These are phyloP conservation scores for Danaus melanippus DNA, from an alignment of 1,140 invertebrate species.

Conservation along the genomic window DNA sequence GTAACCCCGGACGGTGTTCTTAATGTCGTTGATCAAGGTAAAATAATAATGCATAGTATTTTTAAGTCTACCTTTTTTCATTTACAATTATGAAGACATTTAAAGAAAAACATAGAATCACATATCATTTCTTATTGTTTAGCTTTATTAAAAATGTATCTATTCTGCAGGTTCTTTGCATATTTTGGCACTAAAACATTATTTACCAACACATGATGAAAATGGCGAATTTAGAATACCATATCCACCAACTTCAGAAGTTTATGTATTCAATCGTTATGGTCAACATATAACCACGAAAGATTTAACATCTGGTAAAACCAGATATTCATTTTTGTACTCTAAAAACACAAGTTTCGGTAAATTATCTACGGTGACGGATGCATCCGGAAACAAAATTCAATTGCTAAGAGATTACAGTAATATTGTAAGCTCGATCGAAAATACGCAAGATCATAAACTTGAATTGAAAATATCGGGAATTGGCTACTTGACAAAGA, in stretches of 20 bases:
- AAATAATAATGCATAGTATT: constrained; percentile 18
- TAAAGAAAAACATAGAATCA: not conserved
- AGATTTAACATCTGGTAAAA: constrained; percentile 92
- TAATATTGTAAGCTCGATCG: constrained; percentile 91
- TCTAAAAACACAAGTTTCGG: constrained; percentile 97
- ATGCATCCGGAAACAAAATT: constrained; percentile 94
- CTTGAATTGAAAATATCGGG: constrained; percentile 90
- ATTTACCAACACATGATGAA: constrained; percentile 89
- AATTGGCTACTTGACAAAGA: constrained; percentile 86
- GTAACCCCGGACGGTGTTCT: constrained; percentile 95
- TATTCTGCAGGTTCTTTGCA: constrained; percentile 79
- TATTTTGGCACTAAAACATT: constrained; percentile 91
- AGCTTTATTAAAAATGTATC: constrained; percentile 1
- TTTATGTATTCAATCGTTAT: constrained; percentile 95
- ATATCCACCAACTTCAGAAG: constrained; percentile 90
- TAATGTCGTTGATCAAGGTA: constrained; percentile 94
- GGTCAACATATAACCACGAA: constrained; percentile 95
- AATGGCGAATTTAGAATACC: constrained; percentile 94
- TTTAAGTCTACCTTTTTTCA: not conserved
- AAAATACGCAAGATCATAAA: constrained; percentile 94
- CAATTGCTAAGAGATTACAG: constrained; percentile 92
- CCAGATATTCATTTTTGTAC: constrained; percentile 95
- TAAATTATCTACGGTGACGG: constrained; percentile 92
- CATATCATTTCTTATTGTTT: not conserved
- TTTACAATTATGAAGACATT: not conserved